A percentile compares a stretch with the other conserved stretches of the same genome.
Conservation (phyloP, 2,888 invertebrate species). For the Blastobasis lacticolella region DNA sequence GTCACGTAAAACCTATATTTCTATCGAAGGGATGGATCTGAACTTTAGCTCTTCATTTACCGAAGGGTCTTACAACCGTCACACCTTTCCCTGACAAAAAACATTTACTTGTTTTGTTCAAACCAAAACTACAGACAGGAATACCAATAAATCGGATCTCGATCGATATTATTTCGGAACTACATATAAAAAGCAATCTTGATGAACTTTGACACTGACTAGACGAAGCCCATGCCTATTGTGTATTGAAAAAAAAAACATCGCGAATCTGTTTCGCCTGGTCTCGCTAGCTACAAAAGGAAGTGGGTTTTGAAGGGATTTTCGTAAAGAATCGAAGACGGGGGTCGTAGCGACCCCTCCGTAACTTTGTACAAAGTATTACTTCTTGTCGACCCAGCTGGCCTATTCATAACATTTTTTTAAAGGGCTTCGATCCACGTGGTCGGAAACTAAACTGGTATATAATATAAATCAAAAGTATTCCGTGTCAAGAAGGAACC, state of each 20-base stretch:
- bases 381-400: conserved; percentile 63
- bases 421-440: conserved; percentile 43
- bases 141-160: too few species aligned
- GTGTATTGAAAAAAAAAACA: conserved; percentile 40
- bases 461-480: background rate
- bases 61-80: too few species aligned
- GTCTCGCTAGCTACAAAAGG: conserved; percentile 33
- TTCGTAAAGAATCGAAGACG: too few species aligned
- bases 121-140: too few species aligned
- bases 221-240: conserved; percentile 41
- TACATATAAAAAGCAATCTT: conserved; percentile 15
- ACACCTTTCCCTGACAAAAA: too few species aligned
- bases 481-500: too few species aligned
- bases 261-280: conserved; percentile 47
- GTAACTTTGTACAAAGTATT: conserved; percentile 30
- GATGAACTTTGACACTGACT: conserved; percentile 60
- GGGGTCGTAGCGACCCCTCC: too few species aligned
- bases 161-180: too few species aligned
- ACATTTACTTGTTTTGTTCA: too few species aligned
- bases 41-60: too few species aligned
- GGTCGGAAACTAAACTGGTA: conserved; percentile 50
- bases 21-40: too few species aligned
- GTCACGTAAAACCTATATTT: too few species aligned
- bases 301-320: conserved; percentile 25
- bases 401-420: conserved; percentile 52